A percentile compares a stretch with the other conserved stretches of the same genome.
Conservation (phyloP, 2,888 invertebrate genomes). For the Amblyteles armatorius region DNA sequence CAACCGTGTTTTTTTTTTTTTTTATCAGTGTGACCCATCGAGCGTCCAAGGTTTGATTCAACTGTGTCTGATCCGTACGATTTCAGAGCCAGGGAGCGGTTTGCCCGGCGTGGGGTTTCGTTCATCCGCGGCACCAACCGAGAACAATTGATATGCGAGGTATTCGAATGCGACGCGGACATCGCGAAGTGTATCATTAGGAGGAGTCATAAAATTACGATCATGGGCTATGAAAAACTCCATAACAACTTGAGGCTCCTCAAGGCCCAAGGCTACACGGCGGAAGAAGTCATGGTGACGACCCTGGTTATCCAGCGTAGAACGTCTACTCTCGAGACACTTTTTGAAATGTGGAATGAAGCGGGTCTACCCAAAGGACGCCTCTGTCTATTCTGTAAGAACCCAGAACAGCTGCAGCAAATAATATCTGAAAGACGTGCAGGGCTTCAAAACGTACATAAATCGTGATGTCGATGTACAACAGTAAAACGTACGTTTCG, state of each 20-base stretch:
- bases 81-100: constrained; percentile 61
- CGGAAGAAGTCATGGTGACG: constrained; percentile 42
- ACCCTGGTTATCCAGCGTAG: neutral
- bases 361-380: neutral
- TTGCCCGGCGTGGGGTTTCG: neutral
- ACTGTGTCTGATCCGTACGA: neutral
- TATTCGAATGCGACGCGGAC: constrained; percentile 49
- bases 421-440: neutral
- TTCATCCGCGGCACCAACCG: neutral
- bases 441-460: neutral
- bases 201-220: neutral
- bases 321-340: neutral
- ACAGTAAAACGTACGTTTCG: neutral
- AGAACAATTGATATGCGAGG: constrained; percentile 25
- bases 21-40: neutral
- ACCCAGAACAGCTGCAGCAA: neutral
- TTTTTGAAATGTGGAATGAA: neutral
- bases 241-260: constrained; percentile 4
- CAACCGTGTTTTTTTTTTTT: neutral
- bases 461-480: neutral
- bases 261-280: constrained; percentile 47
- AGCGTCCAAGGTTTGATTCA: neutral
- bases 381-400: neutral
- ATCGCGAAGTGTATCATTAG: neutral
- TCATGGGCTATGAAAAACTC: neutral